These are phyloP conservation scores for Pygoscelis antarcticus DNA, from an alignment of 2,113 vertebrate genomes.

Conservation along the genomic window DNA sequence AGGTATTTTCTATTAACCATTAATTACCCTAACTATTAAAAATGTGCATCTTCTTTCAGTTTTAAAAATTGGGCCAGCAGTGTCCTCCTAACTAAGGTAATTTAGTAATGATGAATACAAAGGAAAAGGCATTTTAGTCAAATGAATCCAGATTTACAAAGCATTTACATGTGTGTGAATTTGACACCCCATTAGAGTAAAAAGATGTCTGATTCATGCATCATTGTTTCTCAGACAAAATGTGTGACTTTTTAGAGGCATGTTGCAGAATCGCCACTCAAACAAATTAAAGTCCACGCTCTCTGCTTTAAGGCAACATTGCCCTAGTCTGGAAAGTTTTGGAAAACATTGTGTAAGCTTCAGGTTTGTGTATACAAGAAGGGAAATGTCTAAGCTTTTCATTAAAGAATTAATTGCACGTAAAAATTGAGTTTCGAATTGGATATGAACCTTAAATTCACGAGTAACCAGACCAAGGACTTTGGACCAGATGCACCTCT, in stretches of 20 bases:
- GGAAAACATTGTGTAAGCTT: background rate
- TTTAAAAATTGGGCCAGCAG: background rate
- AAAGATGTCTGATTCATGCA: background rate
- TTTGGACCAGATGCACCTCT: background rate
- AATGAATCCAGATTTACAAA: background rate
- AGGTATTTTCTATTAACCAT: background rate
- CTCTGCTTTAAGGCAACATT: background rate
- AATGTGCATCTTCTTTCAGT: background rate
- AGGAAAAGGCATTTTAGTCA: background rate
- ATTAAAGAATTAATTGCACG: background rate
- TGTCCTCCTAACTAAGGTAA: background rate
- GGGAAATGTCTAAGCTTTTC: background rate
- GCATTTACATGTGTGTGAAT: background rate
- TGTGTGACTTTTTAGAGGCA: background rate
- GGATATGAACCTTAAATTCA: background rate
- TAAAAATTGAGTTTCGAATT: background rate
- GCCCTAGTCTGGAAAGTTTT: background rate
- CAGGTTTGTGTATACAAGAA: background rate
- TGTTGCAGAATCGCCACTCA: background rate
- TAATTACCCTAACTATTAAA: background rate
- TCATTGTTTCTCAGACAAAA: background rate
- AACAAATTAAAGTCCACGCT: background rate
- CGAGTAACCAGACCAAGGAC: rapidly evolving
- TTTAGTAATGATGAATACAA: background rate
- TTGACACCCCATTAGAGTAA: background rate